Evolutionary conservation across 2,113 vertebrate species (phyloP).

Genomic region (Cynoglossus semilaevis): DNA sequence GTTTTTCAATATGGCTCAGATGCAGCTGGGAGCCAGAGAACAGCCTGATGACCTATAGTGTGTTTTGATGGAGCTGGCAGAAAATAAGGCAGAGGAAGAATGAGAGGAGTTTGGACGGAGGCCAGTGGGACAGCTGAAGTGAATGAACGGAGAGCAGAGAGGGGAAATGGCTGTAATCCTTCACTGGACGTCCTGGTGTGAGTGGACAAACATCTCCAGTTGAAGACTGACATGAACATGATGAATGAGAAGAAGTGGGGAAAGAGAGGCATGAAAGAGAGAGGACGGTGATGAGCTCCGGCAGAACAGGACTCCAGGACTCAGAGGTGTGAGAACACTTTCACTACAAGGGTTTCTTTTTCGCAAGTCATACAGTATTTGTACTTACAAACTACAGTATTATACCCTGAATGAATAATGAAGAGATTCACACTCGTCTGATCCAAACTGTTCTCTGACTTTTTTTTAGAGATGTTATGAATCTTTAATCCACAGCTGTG

Average conservation of each 20-base stretch:
- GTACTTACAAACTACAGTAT: too few relatives aligned
- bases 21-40: conserved; percentile 43
- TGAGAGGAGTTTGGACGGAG: conserved; percentile 45
- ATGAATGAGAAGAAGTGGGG: conserved; percentile 25
- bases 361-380: not conserved
- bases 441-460: too few relatives aligned
- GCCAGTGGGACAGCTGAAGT: conserved; percentile 50
- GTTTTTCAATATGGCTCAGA: conserved; percentile 13
- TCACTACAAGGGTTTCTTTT: too few relatives aligned
- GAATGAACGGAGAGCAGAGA: conserved; percentile 50
- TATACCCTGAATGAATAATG: too few relatives aligned
- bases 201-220: conserved; percentile 45
- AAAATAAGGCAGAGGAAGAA: conserved; percentile 19
- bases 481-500: too few relatives aligned
- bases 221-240: conserved; percentile 32
- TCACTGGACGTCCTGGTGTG: conserved; percentile 46
- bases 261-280: conserved; percentile 22
- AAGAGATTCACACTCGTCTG: too few relatives aligned
- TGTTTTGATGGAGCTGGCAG: conserved; percentile 58
- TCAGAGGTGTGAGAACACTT: not conserved
- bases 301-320: conserved; percentile 13
- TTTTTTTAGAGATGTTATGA: too few relatives aligned
- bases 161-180: conserved; percentile 54
- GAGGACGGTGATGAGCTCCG: conserved; percentile 41
- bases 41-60: conserved; percentile 45